phyloP scores from a whole-genome alignment of 2,113 vertebrate genomes.

The Australoheros scitulus region DNA sequence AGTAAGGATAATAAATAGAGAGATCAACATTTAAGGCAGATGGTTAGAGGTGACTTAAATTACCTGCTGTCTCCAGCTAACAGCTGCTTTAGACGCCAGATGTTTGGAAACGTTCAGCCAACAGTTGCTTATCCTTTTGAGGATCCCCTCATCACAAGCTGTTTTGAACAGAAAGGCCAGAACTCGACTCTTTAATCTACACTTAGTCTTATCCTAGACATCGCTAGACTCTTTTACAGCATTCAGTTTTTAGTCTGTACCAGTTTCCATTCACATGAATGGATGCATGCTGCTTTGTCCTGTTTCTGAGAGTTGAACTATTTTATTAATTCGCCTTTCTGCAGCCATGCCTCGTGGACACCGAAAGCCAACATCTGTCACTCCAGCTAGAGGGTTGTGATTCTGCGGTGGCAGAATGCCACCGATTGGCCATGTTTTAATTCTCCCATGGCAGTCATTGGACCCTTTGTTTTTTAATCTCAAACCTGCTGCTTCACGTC shows the following conservation, averaged over 20 bases:
- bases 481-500: background rate
- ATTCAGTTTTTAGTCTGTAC: background rate
- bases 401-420: background rate
- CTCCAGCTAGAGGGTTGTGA: too few species aligned
- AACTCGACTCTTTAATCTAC: too few species aligned
- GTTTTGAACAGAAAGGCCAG: background rate
- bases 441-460: background rate
- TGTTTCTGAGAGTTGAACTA: background rate
- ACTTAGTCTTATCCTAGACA: accelerated
- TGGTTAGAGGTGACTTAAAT: background rate
- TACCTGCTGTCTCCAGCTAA: background rate
- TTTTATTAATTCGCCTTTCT: background rate
- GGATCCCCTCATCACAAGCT: background rate
- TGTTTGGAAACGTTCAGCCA: background rate
- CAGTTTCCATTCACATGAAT: background rate
- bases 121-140: background rate
- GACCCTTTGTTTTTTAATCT: background rate
- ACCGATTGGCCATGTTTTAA: background rate
- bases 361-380: background rate
- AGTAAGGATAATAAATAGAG: background rate
- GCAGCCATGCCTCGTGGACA: background rate
- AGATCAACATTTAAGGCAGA: background rate
- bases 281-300: background rate
- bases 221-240: background rate
- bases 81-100: background rate